Evolutionary conservation across 2,113 vertebrate genomes (phyloP).

Genomic region (Thomomys bottae): DNA sequence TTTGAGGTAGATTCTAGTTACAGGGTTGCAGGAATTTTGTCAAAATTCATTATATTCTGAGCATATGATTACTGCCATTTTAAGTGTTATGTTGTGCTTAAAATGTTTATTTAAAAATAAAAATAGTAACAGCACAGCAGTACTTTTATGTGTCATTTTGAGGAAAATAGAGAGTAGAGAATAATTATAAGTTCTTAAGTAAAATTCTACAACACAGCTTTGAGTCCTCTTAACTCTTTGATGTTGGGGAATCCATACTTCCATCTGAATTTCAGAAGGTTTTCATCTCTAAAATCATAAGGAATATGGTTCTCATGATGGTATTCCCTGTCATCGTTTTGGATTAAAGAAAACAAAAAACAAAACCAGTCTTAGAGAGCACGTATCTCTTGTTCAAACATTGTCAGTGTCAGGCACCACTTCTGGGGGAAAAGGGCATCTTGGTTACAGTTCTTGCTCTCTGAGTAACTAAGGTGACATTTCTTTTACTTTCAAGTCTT

Average conservation of each 20-base stretch:
- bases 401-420: not conserved
- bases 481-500: not conserved
- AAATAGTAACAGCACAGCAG: not conserved
- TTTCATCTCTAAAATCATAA: not conserved
- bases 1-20: not conserved
- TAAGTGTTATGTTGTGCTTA: not conserved
- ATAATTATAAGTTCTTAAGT: slow-evolving; percentile 21
- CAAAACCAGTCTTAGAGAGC: not conserved
- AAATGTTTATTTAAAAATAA: slow-evolving; percentile 1
- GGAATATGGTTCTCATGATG: not conserved
- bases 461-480: not conserved
- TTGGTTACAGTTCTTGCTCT: not conserved
- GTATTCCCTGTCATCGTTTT: not conserved
- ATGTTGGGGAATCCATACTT: not conserved
- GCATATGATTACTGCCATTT: not conserved
- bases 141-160: not conserved
- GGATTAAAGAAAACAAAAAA: not conserved
- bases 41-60: not conserved
- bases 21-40: not conserved
- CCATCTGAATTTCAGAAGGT: not conserved
- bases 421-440: not conserved
- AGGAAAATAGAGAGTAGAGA: not conserved
- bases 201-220: not conserved
- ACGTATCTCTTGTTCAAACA: not conserved
- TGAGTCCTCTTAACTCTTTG: not conserved